phyloP scores from a whole-genome alignment of 1,140 invertebrate genomes.

The Orius laevigatus region DNA sequence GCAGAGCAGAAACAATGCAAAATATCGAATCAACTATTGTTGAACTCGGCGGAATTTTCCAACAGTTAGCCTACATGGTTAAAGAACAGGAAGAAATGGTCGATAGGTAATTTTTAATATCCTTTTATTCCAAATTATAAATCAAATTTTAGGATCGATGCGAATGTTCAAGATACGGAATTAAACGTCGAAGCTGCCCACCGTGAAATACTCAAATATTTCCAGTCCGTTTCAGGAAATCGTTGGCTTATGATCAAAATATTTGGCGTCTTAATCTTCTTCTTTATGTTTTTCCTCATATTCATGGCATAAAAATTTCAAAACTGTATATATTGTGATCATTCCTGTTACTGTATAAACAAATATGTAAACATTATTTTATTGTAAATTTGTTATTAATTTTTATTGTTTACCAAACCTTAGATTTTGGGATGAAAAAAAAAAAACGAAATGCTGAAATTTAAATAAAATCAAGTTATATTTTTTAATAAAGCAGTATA shows the following conservation, averaged over 20 bases:
- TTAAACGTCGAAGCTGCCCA: conserved; percentile 96
- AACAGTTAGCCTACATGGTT: conserved; percentile 95
- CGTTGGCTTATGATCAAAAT: conserved; percentile 99
- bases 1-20: conserved; percentile 93
- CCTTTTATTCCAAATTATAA: too few species aligned
- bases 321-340: conserved; percentile 1
- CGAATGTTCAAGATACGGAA: conserved; percentile 89
- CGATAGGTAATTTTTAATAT: conserved; percentile 41
- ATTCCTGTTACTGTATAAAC: neutral
- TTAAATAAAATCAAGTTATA: conserved; percentile 1
- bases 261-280: conserved; percentile 95
- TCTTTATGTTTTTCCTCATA: conserved; percentile 97
- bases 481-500: neutral
- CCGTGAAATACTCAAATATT: conserved; percentile 92
- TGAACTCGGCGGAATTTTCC: conserved; percentile 96
- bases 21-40: conserved; percentile 98
- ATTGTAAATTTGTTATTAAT: conserved; percentile 3
- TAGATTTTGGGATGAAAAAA: too few species aligned
- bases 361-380: conserved; percentile 1
- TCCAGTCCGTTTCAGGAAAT: conserved; percentile 92
- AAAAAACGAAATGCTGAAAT: neutral
- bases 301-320: conserved; percentile 55
- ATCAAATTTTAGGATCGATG: conserved; percentile 65
- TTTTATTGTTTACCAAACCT: neutral
- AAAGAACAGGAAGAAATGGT: conserved; percentile 99